Conservation (phyloP, 2,113 vertebrate genomes). For the Lepidothrix coronata region DNA sequence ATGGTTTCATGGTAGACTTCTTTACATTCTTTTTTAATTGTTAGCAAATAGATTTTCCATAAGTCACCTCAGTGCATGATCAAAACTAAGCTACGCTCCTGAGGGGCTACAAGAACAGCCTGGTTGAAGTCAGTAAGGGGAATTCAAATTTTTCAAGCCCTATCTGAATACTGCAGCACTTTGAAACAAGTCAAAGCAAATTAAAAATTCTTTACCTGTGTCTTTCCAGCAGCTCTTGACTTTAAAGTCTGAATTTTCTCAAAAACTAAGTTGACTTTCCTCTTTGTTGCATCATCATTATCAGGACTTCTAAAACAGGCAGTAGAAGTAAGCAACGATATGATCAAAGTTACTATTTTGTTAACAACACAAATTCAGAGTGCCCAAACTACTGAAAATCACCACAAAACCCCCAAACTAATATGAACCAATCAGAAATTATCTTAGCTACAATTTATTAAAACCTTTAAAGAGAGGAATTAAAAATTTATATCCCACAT, state of each 20-base stretch:
- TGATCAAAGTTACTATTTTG: background rate
- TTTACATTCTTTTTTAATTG: background rate
- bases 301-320: slow-evolving; percentile 83
- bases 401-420: background rate
- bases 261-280: slow-evolving; percentile 97
- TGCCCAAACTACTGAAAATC: background rate
- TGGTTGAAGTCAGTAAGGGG: background rate
- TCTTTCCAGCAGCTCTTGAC: slow-evolving; percentile 85
- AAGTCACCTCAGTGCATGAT: background rate
- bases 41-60: background rate
- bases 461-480: background rate
- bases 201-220: slow-evolving; percentile 77
- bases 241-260: slow-evolving; percentile 99
- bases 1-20: background rate
- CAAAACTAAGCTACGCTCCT: background rate
- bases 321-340: background rate
- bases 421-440: background rate
- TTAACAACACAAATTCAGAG: background rate
- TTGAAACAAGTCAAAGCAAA: background rate
- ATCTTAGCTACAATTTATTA: background rate
- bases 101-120: background rate
- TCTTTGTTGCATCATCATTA: slow-evolving; percentile 91
- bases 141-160: background rate
- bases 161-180: background rate
- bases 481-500: background rate